Conservation (phyloP, 2,888 invertebrate genomes). For the Chironomus riparius region DNA sequence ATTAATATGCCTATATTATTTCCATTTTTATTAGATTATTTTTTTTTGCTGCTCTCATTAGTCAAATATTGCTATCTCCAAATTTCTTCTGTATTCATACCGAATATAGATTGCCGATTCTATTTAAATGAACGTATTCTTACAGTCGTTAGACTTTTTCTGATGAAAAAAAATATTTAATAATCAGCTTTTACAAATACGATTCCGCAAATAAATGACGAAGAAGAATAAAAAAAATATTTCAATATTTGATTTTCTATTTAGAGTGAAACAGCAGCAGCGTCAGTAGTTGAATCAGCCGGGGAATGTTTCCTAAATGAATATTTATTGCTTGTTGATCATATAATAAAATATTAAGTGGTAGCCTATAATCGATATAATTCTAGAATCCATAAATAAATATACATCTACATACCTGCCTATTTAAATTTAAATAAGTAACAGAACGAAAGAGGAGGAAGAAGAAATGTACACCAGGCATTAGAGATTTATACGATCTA, state of each 20-base stretch:
- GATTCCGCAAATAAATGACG: too few species aligned
- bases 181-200: too few species aligned
- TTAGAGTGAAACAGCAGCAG: not conserved
- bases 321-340: slow-evolving; percentile 26
- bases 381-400: too few species aligned
- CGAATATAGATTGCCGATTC: too few species aligned
- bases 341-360: slow-evolving; percentile 17
- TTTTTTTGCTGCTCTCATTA: slow-evolving; percentile 21
- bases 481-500: not conserved
- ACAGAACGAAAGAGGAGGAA: too few species aligned
- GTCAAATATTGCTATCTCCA: not conserved
- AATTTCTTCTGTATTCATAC: not conserved
- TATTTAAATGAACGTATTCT: too few species aligned
- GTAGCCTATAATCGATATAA: not conserved
- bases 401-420: too few species aligned
- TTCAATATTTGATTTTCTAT: slow-evolving; percentile 18
- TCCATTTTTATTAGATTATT: slow-evolving; percentile 4
- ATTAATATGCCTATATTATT: not conserved
- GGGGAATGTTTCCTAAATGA: slow-evolving; percentile 4
- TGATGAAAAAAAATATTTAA: not conserved
- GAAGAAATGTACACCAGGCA: too few species aligned
- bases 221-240: not conserved
- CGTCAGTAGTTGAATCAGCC: not conserved
- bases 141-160: too few species aligned
- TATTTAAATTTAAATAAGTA: too few species aligned